These are phyloP conservation scores for Leptogaster cylindrica DNA, from an alignment of 2,888 invertebrate genomes.

Conservation along the genomic window DNA sequence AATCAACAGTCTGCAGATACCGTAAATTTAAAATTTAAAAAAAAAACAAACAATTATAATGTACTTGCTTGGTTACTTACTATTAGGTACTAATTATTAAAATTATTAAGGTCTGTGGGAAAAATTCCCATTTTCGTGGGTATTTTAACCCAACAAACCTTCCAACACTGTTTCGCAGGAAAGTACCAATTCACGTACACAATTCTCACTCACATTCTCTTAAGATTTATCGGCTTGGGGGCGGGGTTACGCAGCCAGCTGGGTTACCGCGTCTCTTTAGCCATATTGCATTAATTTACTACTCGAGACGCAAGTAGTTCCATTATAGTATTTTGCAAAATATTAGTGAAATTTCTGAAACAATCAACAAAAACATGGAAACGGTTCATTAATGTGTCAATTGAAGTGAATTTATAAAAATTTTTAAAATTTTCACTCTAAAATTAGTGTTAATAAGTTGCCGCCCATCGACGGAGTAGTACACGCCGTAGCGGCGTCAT, in stretches of 20 bases:
- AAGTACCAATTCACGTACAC: too few species aligned
- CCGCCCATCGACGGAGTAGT: constrained; percentile 59
- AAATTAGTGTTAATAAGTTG: constrained; percentile 39
- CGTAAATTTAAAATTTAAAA: too few species aligned
- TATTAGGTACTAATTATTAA: too few species aligned
- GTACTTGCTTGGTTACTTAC: too few species aligned
- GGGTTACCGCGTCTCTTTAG: constrained; percentile 65
- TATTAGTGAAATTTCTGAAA: neutral
- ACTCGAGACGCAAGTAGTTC: constrained; percentile 51
- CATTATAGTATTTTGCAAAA: constrained; percentile 34
- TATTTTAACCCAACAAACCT: too few species aligned
- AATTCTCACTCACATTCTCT: neutral
- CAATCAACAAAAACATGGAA: neutral
- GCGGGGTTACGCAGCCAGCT: constrained; percentile 66
- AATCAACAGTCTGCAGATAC: too few species aligned
- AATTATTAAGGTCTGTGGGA: too few species aligned
- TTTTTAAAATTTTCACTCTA: constrained; percentile 8
- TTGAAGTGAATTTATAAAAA: neutral
- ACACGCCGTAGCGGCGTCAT: constrained; percentile 61
- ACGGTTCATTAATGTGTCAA: neutral
- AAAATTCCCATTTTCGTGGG: too few species aligned
- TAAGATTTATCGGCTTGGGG: constrained; percentile 51
- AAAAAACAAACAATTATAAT: too few species aligned
- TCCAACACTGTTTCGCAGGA: too few species aligned
- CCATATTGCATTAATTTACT: constrained; percentile 36